These are phyloP conservation scores for Drosophila kikkawai DNA, from an alignment of 1,140 invertebrate genomes.

Conservation along the genomic window DNA sequence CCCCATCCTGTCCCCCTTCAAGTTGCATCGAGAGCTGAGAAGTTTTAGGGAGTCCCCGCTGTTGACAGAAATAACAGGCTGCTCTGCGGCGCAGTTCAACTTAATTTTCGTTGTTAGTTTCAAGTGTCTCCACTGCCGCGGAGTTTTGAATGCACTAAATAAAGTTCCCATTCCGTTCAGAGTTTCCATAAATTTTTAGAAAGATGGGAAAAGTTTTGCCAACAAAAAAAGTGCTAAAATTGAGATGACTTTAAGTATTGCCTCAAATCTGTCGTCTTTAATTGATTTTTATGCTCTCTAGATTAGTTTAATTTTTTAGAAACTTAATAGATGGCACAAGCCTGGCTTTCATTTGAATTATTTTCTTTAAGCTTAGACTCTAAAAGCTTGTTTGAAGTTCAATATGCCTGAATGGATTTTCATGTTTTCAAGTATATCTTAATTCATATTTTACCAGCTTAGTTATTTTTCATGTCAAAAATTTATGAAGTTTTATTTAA, in stretches of 20 bases:
- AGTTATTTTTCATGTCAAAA: background rate
- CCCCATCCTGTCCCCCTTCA: conserved; percentile 29
- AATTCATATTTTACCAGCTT: background rate
- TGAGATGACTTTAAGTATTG: background rate
- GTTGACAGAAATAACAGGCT: conserved; percentile 75
- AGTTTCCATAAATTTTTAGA: background rate
- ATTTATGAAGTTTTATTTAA: background rate
- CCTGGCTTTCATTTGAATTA: background rate
- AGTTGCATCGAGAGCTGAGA: conserved; percentile 71
- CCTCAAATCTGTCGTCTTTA: background rate
- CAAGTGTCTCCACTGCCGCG: conserved; percentile 54
- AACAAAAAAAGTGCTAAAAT: background rate
- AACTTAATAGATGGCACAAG: background rate
- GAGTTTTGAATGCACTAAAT: conserved; percentile 26
- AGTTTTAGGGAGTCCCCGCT: conserved; percentile 52
- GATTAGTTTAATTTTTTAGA: background rate
- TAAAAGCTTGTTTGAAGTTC: background rate
- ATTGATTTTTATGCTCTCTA: background rate
- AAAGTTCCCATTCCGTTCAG: conserved; percentile 7
- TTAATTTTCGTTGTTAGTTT: conserved; percentile 47
- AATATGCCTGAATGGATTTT: conserved; percentile 1
- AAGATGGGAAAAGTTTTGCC: conserved; percentile 6
- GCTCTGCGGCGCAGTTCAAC: conserved; percentile 35
- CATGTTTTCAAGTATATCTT: background rate
- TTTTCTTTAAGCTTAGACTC: background rate